phyloP scores from a whole-genome alignment of 2,888 invertebrate species.

The Catocala fraxini region DNA sequence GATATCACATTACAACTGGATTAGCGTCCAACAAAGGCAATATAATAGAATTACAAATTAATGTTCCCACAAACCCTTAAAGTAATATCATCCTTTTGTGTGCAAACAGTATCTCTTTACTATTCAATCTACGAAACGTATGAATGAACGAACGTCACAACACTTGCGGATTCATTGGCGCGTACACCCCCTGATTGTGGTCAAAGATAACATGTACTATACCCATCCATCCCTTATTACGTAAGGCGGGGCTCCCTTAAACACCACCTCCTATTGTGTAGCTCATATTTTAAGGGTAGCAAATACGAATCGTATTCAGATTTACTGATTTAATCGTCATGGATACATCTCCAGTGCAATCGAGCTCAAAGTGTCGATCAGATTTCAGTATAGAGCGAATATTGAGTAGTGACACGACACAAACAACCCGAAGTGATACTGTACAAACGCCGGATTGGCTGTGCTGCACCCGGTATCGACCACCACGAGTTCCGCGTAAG shows the following conservation, averaged over 20 bases:
- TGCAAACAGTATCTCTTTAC: constrained; percentile 82
- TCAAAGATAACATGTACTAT: constrained; percentile 67
- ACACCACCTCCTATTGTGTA: constrained; percentile 54
- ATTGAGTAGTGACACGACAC: constrained; percentile 77
- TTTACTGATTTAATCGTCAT: constrained; percentile 54
- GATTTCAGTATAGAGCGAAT: constrained; percentile 90
- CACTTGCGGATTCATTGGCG: constrained; percentile 73
- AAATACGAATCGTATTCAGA: constrained; percentile 34
- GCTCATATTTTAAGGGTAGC: constrained; percentile 53
- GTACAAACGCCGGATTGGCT: constrained; percentile 86
- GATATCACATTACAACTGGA: constrained; percentile 60
- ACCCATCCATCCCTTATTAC: constrained; percentile 34
- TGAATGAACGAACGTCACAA: constrained; percentile 84
- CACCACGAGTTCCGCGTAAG: constrained; percentile 91
- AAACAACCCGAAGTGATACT: constrained; percentile 21
- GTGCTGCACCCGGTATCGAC: constrained; percentile 91
- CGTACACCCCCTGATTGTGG: constrained; percentile 69
- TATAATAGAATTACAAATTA: constrained; percentile 80
- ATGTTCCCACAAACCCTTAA: constrained; percentile 86
- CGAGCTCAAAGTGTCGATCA: constrained; percentile 72
- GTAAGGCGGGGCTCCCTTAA: constrained; percentile 61
- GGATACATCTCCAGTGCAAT: constrained; percentile 70
- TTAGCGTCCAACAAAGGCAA: constrained; percentile 58
- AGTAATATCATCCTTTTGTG: constrained; percentile 85
- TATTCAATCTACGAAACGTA: constrained; percentile 71